A percentile compares a stretch with the other conserved stretches of the same genome.
Conservation (phyloP, 2,113 vertebrate species). For the Urocynchramus pylzowi region DNA sequence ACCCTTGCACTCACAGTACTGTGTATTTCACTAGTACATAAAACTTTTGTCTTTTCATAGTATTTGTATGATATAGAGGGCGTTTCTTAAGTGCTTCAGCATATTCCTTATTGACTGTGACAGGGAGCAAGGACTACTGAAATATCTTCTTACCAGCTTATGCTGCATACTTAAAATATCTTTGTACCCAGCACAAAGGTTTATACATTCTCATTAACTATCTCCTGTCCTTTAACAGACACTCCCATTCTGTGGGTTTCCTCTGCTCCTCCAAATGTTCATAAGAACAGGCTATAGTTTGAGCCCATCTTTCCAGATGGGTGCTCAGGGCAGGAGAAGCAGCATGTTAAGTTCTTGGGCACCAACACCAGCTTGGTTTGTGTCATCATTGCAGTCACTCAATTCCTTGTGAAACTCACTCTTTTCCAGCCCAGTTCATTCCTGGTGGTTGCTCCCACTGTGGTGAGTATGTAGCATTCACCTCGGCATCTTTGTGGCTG, state of each 20-base stretch:
- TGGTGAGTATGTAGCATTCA: fast-evolving
- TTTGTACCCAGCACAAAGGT: neutral
- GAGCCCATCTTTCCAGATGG: neutral
- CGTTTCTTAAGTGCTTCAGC: conserved; percentile 75
- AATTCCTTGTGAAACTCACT: neutral
- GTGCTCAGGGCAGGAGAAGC: neutral
- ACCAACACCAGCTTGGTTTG: neutral
- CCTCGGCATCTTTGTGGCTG: neutral
- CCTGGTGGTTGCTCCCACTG: neutral
- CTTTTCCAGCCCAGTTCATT: neutral
- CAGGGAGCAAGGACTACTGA: conserved; percentile 58
- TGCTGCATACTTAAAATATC: neutral
- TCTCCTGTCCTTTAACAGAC: neutral
- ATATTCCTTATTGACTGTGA: conserved; percentile 75
- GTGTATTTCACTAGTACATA: conserved; percentile 17
- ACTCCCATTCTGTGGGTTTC: neutral
- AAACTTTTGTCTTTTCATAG: conserved; percentile 62
- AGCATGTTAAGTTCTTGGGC: neutral
- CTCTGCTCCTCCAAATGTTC: neutral
- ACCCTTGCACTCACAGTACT: neutral
- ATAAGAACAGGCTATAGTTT: neutral
- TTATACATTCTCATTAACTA: neutral
- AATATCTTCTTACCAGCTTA: neutral
- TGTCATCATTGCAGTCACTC: neutral
- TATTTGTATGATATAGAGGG: conserved; percentile 77